A percentile compares a stretch with the other conserved stretches of the same genome.
Evolutionary conservation across 2,797 vertebrate species (phyloP).

Genomic region (Cossypha niveicapilla): DNA sequence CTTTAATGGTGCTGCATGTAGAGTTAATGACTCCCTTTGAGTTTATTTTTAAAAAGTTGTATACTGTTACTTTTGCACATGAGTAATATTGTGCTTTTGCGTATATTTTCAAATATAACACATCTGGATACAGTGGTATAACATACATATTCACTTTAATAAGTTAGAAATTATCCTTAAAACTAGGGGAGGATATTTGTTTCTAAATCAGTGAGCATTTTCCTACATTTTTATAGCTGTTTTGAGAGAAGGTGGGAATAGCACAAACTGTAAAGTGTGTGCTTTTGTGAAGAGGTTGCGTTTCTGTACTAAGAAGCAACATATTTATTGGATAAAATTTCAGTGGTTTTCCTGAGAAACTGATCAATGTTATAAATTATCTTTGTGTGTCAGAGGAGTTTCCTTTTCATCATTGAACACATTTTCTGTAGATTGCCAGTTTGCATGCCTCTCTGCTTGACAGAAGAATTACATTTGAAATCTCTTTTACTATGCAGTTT

Average conservation of each 20-base stretch:
- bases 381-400: neutral
- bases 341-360: neutral
- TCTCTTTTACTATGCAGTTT: neutral
- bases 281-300: neutral
- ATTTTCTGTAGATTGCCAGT: neutral
- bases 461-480: neutral
- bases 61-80: slow-evolving; percentile 7
- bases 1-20: slow-evolving; percentile 59
- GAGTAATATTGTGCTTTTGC: slow-evolving; percentile 15
- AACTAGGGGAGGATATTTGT: neutral
- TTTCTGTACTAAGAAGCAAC: neutral
- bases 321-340: neutral
- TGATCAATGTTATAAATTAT: neutral
- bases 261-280: neutral
- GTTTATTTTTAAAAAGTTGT: slow-evolving; percentile 13
- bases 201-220: neutral
- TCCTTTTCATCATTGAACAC: neutral
- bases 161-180: neutral
- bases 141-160: neutral
- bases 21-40: slow-evolving; percentile 67
- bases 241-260: neutral
- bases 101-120: slow-evolving; percentile 21
- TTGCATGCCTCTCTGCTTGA: neutral
- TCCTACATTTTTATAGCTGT: neutral
- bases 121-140: neutral